These are phyloP conservation scores for Antheraea assamensis DNA, from an alignment of 2,888 invertebrate species.

Conservation along the genomic window DNA sequence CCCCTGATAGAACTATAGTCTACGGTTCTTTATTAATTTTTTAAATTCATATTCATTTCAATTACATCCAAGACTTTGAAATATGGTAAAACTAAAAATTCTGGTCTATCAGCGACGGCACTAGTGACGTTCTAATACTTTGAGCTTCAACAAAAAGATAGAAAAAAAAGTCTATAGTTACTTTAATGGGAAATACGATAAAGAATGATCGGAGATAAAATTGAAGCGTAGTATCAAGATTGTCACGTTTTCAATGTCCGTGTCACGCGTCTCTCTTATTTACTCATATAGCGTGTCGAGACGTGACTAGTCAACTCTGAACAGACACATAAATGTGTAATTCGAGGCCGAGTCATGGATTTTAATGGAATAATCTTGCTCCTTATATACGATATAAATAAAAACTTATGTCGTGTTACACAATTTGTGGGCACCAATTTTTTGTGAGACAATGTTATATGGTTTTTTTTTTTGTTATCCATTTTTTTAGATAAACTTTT, in stretches of 20 bases:
- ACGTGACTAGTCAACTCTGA: conserved; percentile 6
- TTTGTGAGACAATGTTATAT: neutral
- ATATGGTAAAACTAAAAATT: no score
- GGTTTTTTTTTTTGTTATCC: no score
- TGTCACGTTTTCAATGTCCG: conserved; percentile 13
- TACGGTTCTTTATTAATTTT: no score
- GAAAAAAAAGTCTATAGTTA: neutral
- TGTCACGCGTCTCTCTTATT: conserved; percentile 8
- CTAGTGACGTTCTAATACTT: no score
- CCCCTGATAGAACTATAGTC: no score
- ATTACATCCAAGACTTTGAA: no score
- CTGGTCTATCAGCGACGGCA: no score
- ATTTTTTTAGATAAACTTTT: neutral
- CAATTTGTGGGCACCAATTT: neutral
- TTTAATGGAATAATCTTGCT: conserved; percentile 15
- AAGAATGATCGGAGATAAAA: neutral
- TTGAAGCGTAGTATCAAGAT: neutral
- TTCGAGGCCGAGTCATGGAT: conserved; percentile 3
- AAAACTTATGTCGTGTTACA: neutral
- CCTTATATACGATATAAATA: neutral
- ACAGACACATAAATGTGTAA: neutral
- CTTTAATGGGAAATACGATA: neutral
- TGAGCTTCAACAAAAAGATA: neutral
- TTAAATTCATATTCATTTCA: no score
- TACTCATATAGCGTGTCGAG: conserved; percentile 5